A percentile compares a stretch with the other conserved stretches of the same genome.
These are phyloP conservation scores for Hozukius guyotensis DNA, from an alignment of 2,797 vertebrate genomes.

Conservation along the genomic window DNA sequence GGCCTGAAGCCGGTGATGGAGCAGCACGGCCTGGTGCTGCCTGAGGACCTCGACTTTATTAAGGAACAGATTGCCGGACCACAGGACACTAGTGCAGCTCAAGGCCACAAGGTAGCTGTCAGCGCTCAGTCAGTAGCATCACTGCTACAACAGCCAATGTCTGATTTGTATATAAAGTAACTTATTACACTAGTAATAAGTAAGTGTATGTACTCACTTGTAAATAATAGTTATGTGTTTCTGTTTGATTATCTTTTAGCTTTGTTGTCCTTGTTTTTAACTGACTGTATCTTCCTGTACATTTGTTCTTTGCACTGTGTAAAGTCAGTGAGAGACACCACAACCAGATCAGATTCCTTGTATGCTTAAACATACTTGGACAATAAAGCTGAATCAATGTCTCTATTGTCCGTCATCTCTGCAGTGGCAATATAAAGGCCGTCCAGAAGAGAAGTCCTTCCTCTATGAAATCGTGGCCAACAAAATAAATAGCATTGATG, in stretches of 20 bases:
- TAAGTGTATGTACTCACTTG: neutral
- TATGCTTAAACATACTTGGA: neutral
- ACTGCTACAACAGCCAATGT: neutral
- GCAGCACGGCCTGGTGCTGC: constrained; percentile 83
- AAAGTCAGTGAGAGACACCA: neutral
- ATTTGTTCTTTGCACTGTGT: neutral
- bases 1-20: constrained; percentile 81
- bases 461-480: constrained; percentile 98
- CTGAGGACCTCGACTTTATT: constrained; percentile 91
- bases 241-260: neutral
- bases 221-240: neutral
- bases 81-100: neutral
- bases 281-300: no score
- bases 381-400: neutral
- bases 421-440: constrained; percentile 90
- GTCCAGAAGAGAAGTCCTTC: constrained; percentile 89
- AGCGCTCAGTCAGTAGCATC: constrained; percentile 11
- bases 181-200: no score
- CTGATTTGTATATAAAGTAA: neutral
- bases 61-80: constrained; percentile 94
- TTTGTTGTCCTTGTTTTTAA: neutral
- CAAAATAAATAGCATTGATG: constrained; percentile 94
- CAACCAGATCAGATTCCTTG: neutral
- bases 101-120: constrained; percentile 36
- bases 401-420: neutral